These are phyloP conservation scores for Eubasilissa splendida DNA, from an alignment of 2,888 invertebrate genomes.

Conservation along the genomic window DNA sequence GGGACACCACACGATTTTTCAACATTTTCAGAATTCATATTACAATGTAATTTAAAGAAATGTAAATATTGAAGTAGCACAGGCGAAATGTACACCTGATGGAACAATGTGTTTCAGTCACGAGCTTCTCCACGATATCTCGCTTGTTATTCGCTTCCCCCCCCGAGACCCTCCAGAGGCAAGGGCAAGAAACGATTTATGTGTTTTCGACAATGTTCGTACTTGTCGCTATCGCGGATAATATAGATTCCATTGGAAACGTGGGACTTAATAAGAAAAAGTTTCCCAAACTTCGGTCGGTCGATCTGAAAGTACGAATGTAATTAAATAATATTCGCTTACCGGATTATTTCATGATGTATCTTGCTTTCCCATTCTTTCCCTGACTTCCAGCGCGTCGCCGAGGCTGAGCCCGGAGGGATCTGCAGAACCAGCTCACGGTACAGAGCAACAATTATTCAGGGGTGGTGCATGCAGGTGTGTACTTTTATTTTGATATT, in stretches of 20 bases:
- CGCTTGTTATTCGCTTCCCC: slow-evolving; percentile 7
- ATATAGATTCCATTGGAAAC: background rate
- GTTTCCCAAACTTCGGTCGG: slow-evolving; percentile 1
- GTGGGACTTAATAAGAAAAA: background rate
- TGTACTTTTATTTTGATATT: background rate
- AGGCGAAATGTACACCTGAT: no score
- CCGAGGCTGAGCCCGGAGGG: slow-evolving; percentile 20
- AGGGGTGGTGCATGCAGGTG: slow-evolving; percentile 3
- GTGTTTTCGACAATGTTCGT: slow-evolving; percentile 13
- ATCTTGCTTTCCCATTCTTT: slow-evolving; percentile 56
- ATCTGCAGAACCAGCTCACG: slow-evolving; percentile 38
- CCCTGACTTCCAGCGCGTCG: slow-evolving; percentile 39
- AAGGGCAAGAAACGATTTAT: slow-evolving; percentile 9
- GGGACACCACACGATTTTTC: no score
- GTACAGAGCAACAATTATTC: slow-evolving; percentile 43
- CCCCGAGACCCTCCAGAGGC: background rate
- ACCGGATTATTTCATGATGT: slow-evolving; percentile 58
- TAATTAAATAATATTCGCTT: slow-evolving; percentile 11
- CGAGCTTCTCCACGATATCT: background rate
- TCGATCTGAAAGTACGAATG: no score
- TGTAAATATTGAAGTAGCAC: no score
- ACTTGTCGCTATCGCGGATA: slow-evolving; percentile 3
- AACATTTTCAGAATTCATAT: no score
- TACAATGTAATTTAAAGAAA: no score
- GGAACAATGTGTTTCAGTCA: background rate